Evolutionary conservation across 2,888 invertebrate species (phyloP).

Genomic region (Brenthis daphne): DNA sequence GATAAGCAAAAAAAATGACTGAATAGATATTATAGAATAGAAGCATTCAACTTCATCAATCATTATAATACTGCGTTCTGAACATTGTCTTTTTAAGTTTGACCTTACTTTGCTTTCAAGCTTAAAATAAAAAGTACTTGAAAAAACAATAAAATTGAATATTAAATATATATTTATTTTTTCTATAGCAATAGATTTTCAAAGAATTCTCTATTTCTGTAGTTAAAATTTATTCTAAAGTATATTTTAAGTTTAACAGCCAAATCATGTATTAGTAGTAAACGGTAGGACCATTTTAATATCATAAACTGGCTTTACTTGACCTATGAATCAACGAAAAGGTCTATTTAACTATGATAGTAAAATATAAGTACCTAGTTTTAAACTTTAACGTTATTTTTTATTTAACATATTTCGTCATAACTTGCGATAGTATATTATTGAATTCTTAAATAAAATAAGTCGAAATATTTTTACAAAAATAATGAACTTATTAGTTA

Average conservation of each 20-base stretch:
- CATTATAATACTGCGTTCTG: slow-evolving; percentile 7
- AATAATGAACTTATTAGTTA: too few species aligned
- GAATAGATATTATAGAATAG: background rate
- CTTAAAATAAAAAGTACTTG: too few species aligned
- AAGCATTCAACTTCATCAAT: slow-evolving; percentile 6
- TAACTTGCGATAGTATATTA: too few species aligned
- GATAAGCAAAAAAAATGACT: slow-evolving; percentile 11
- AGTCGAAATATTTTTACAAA: too few species aligned
- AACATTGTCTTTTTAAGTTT: slow-evolving; percentile 10
- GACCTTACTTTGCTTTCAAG: background rate
- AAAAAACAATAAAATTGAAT: too few species aligned
- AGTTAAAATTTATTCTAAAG: slow-evolving; percentile 1
- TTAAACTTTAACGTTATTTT: background rate
- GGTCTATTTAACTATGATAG: slow-evolving; percentile 35
- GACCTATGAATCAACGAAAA: slow-evolving; percentile 45
- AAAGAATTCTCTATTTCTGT: too few species aligned
- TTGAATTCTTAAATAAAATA: too few species aligned
- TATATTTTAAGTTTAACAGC: background rate
- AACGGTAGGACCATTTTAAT: slow-evolving; percentile 39
- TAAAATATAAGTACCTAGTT: background rate
- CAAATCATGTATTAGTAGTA: background rate
- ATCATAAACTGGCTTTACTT: slow-evolving; percentile 44
- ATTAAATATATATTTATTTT: too few species aligned
- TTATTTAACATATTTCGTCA: background rate
- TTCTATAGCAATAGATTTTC: too few species aligned